Conservation (phyloP, 2,797 vertebrate genomes). For the Bufotes viridis region DNA sequence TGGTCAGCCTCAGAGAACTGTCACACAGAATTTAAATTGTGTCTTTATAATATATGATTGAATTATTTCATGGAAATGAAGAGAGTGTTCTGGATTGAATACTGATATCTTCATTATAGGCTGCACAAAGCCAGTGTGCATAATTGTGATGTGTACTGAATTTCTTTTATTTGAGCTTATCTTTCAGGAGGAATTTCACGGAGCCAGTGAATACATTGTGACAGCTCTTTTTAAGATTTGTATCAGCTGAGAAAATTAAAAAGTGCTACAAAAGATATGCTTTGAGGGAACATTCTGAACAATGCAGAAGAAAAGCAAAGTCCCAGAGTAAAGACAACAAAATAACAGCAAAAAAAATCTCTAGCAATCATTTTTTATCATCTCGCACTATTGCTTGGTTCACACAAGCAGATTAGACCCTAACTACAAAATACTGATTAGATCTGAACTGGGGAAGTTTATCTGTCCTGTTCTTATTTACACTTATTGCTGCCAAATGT, state of each 20-base stretch:
- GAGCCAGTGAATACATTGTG: slow-evolving; percentile 47
- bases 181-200: slow-evolving; percentile 49
- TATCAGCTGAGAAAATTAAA: slow-evolving; percentile 55
- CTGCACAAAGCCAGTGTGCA: slow-evolving; percentile 48
- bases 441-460: slow-evolving; percentile 12
- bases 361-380: slow-evolving; percentile 23
- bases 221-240: slow-evolving; percentile 51
- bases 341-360: slow-evolving; percentile 1
- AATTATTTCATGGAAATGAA: slow-evolving; percentile 57
- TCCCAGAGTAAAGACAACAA: background rate
- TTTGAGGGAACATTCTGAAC: slow-evolving; percentile 23
- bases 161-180: slow-evolving; percentile 57
- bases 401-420: slow-evolving; percentile 30
- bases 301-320: slow-evolving; percentile 35
- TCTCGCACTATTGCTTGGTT: slow-evolving; percentile 16
- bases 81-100: slow-evolving; percentile 41
- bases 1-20: slow-evolving; percentile 45
- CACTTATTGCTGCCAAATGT: background rate
- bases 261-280: slow-evolving; percentile 22
- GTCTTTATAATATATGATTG: slow-evolving; percentile 50
- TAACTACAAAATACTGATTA: slow-evolving; percentile 7
- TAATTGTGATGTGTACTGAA: slow-evolving; percentile 57
- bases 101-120: slow-evolving; percentile 59
- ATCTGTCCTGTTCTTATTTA: slow-evolving; percentile 11
- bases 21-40: slow-evolving; percentile 44